A percentile compares a stretch with the other conserved stretches of the same genome.
Evolutionary conservation across 2,113 vertebrate genomes (phyloP).

Genomic region (Ictidomys tridecemlineatus): DNA sequence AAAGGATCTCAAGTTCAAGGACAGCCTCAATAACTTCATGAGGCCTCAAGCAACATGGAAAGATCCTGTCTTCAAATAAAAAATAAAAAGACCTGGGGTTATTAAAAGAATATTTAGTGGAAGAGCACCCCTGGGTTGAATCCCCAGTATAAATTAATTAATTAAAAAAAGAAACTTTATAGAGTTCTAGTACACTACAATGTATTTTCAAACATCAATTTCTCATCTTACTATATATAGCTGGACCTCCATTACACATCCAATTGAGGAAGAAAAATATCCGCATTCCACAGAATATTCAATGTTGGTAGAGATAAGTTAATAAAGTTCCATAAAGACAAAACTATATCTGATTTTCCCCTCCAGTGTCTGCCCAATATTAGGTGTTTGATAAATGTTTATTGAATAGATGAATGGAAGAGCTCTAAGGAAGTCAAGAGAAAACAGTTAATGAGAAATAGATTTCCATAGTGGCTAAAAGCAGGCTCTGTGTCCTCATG

Average conservation of each 20-base stretch:
- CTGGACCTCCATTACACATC: background rate
- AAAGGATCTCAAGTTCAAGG: too few relatives aligned
- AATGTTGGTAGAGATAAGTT: background rate
- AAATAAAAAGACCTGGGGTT: too few relatives aligned
- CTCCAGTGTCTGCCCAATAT: background rate
- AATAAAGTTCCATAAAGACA: background rate
- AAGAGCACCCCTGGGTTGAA: too few relatives aligned
- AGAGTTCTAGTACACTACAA: background rate
- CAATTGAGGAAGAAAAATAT: background rate
- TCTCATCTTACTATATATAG: background rate
- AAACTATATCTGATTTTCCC: background rate
- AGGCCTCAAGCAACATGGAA: too few relatives aligned
- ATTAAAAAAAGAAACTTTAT: background rate
- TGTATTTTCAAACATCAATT: slow-evolving; percentile 12
- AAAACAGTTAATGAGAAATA: background rate
- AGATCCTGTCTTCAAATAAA: too few relatives aligned
- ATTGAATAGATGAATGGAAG: slow-evolving; percentile 44
- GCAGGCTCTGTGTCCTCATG: background rate
- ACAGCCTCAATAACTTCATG: too few relatives aligned
- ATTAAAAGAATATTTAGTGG: too few relatives aligned
- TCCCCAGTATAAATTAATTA: too few relatives aligned
- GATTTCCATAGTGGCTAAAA: background rate
- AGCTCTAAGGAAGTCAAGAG: background rate
- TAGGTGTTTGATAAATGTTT: background rate
- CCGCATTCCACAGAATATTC: background rate